phyloP scores from a whole-genome alignment of 2,888 invertebrate species.

The Eupithecia inturbata region DNA sequence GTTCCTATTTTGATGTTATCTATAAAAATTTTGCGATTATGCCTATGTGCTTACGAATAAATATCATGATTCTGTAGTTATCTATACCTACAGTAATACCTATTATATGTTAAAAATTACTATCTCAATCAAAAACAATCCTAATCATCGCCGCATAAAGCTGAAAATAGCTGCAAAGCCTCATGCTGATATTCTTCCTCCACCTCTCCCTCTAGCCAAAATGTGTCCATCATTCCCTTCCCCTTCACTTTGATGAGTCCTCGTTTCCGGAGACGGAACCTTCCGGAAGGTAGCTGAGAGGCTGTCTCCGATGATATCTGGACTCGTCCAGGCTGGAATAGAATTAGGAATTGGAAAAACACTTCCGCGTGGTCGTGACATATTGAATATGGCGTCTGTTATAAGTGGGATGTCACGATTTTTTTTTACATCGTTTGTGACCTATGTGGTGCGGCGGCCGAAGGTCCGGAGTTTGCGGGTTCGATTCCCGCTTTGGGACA shows the following conservation, averaged over 20 bases:
- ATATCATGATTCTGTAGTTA: background rate
- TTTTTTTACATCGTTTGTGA: too few species aligned
- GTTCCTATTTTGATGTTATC: slow-evolving; percentile 6
- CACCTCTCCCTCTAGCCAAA: slow-evolving; percentile 88
- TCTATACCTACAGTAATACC: background rate
- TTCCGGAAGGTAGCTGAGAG: slow-evolving; percentile 85
- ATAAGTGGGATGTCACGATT: background rate
- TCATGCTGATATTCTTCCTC: slow-evolving; percentile 77
- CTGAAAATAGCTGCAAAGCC: slow-evolving; percentile 71
- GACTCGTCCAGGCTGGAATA: slow-evolving; percentile 77
- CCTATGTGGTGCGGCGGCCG: too few species aligned
- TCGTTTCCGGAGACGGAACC: slow-evolving; percentile 87
- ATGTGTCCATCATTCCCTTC: slow-evolving; percentile 95
- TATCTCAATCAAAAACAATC: background rate
- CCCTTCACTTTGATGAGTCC: slow-evolving; percentile 93
- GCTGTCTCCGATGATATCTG: slow-evolving; percentile 91
- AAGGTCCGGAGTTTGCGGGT: too few species aligned
- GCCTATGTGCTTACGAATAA: background rate
- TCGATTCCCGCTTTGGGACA: too few species aligned
- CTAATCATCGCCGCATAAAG: slow-evolving; percentile 67
- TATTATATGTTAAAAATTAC: background rate
- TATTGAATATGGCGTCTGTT: background rate
- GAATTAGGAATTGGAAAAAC: slow-evolving; percentile 2
- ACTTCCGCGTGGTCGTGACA: background rate
- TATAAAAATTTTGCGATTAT: slow-evolving; percentile 2